These are phyloP conservation scores for Andrena trimmerana DNA, from an alignment of 2,888 invertebrate species.

Conservation along the genomic window DNA sequence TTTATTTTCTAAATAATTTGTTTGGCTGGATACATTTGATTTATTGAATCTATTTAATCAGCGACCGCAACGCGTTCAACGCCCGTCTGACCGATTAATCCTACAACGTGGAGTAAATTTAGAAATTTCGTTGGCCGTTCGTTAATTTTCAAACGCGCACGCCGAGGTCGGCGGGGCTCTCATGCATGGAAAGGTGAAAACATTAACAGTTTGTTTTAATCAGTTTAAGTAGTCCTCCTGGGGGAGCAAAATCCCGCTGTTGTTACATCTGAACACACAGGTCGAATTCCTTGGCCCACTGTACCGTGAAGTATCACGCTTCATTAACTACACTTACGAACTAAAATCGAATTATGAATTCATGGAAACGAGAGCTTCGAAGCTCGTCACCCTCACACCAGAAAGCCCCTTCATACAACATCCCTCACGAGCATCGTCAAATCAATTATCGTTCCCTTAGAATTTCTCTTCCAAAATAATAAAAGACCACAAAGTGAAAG, in stretches of 20 bases:
- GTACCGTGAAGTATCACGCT: constrained; percentile 14
- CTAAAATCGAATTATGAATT: background rate
- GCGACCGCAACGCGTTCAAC: background rate
- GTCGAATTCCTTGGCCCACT: background rate
- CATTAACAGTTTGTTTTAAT: constrained; percentile 41
- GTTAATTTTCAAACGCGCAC: background rate
- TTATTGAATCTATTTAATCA: background rate
- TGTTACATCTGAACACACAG: constrained; percentile 16
- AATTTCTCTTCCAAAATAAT: too few relatives aligned
- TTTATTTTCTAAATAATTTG: background rate
- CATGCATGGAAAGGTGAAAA: constrained; percentile 3
- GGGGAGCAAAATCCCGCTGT: constrained; percentile 24
- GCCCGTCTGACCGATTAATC: background rate
- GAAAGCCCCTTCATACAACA: too few relatives aligned
- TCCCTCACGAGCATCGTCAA: too few relatives aligned
- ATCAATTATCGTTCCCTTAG: too few relatives aligned
- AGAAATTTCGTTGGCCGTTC: background rate
- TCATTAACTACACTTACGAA: constrained; percentile 21
- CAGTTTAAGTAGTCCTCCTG: constrained; percentile 25
- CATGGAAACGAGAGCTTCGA: background rate
- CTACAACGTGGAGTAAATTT: constrained; percentile 17
- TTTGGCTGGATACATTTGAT: background rate
- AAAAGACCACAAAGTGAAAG: too few relatives aligned
- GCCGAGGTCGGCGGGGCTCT: background rate
- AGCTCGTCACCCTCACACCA: too few relatives aligned